phyloP scores from a whole-genome alignment of 1,140 invertebrate species.

The Sycobia sp. region DNA sequence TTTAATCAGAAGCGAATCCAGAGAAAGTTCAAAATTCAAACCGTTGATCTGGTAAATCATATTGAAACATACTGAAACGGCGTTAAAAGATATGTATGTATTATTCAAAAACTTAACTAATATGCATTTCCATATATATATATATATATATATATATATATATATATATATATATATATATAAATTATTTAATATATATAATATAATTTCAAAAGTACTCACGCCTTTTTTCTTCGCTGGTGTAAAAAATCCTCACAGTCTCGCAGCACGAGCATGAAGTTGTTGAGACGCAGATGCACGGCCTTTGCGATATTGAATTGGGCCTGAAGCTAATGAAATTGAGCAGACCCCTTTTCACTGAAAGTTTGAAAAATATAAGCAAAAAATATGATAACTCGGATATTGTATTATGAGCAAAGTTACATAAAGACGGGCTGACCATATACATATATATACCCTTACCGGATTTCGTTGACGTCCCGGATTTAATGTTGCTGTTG shows the following conservation, averaged over 20 bases:
- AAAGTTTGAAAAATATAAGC: not conserved
- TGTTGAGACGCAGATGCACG: conserved; percentile 37
- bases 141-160: not conserved
- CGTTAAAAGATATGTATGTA: not conserved
- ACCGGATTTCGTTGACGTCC: not conserved
- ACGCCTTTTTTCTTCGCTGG: conserved; percentile 39
- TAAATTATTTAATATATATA: not conserved
- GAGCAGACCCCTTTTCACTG: not conserved
- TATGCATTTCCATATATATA: not conserved
- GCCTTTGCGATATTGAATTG: conserved; percentile 33
- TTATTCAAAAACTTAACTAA: not conserved
- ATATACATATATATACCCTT: not conserved
- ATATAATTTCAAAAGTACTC: conserved; percentile 28
- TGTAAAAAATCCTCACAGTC: conserved; percentile 43
- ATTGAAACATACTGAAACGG: conserved; percentile 49
- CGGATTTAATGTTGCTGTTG: not conserved
- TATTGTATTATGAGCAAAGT: too few species aligned
- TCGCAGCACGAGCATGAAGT: conserved; percentile 46
- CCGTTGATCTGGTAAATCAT: conserved; percentile 45
- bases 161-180: not conserved
- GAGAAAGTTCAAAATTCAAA: conserved; percentile 42
- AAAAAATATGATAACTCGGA: not conserved
- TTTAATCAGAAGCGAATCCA: conserved; percentile 42
- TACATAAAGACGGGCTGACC: too few species aligned
- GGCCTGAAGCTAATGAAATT: not conserved